Evolutionary conservation across 2,888 invertebrate species (phyloP).

Genomic region (Plutella xylostella): DNA sequence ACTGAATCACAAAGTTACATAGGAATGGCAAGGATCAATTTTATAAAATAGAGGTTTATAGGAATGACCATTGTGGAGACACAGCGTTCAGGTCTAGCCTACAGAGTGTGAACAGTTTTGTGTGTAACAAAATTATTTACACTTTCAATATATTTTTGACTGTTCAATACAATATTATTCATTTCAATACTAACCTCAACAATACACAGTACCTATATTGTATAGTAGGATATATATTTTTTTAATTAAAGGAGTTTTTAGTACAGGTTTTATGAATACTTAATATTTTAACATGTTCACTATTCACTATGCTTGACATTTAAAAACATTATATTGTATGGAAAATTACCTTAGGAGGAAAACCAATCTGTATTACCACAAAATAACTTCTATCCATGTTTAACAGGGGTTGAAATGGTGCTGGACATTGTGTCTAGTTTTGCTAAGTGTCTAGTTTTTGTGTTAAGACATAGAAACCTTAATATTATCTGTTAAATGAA

Average conservation of each 20-base stretch:
- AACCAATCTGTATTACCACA: background rate
- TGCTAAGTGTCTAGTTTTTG: background rate
- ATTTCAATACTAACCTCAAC: background rate
- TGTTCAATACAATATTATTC: background rate
- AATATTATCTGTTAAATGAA: background rate
- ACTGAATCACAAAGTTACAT: too few species aligned
- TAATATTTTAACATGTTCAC: background rate
- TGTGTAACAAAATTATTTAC: too few species aligned
- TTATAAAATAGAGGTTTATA: too few species aligned
- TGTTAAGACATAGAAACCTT: background rate
- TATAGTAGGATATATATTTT: background rate
- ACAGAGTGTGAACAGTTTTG: too few species aligned
- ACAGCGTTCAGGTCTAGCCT: too few species aligned
- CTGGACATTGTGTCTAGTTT: background rate
- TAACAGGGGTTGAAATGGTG: background rate
- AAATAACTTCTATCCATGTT: background rate
- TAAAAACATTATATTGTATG: background rate
- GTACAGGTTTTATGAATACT: background rate
- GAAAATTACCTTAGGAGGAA: background rate
- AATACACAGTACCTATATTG: background rate
- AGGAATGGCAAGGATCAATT: too few species aligned
- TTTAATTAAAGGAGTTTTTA: background rate
- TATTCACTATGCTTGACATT: background rate
- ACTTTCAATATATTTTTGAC: background rate
- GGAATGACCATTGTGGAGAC: too few species aligned